phyloP scores from a whole-genome alignment of 2,888 invertebrate species.

The Apamea sordens region DNA sequence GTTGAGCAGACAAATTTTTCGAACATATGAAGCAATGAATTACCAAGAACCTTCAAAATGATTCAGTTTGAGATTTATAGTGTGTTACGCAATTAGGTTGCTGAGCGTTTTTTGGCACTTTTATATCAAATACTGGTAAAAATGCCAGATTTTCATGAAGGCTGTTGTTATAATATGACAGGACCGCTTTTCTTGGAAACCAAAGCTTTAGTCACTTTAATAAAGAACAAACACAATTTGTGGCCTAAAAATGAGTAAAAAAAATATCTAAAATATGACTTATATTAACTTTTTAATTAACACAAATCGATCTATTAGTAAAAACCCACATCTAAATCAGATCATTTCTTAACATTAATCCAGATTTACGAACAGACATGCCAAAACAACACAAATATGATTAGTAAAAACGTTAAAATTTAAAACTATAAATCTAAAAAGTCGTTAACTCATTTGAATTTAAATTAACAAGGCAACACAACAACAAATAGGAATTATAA shows the following conservation, averaged over 20 bases:
- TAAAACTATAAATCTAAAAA: conserved; percentile 61
- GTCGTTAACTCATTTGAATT: conserved; percentile 60
- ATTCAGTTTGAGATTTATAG: too few species aligned
- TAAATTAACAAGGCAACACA: conserved; percentile 45
- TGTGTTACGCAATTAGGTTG: too few species aligned
- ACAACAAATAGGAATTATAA: conserved; percentile 33
- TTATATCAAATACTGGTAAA: too few species aligned
- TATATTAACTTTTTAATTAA: not conserved
- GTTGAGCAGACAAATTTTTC: too few species aligned
- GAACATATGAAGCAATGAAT: too few species aligned
- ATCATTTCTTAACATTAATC: conserved; percentile 33
- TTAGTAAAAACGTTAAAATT: conserved; percentile 49
- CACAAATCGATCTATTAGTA: conserved; percentile 30
- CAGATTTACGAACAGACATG: conserved; percentile 43
- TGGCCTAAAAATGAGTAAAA: not conserved
- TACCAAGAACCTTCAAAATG: too few species aligned
- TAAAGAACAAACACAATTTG: not conserved
- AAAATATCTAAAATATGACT: not conserved
- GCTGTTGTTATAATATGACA: too few species aligned
- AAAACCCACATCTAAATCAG: conserved; percentile 34
- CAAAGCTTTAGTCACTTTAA: not conserved
- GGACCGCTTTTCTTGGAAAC: too few species aligned
- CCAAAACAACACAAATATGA: conserved; percentile 57
- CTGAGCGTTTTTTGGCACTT: too few species aligned
- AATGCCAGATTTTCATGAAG: too few species aligned